Evolutionary conservation across 2,797 vertebrate species (phyloP), one percentile per base, ranked within the genome.

Genomic region (Coreius guichenoti): DNA sequence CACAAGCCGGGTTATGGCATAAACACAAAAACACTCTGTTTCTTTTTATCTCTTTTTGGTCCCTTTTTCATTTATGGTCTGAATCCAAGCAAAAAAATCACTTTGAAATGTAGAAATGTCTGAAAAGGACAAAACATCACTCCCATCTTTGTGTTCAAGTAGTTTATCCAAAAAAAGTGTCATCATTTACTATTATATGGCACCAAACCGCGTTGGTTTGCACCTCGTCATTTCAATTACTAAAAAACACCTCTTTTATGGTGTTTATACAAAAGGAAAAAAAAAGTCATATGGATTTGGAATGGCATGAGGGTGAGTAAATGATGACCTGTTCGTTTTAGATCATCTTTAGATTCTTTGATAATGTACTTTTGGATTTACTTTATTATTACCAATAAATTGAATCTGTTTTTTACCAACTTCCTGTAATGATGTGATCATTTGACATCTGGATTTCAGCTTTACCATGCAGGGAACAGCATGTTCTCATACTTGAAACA

Each of bases 11-110:
- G 75, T 72, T 84, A 69, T 89, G 29, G 85, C 36, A 88, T 89
- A 89, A 88, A 91, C 89, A 90, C 83, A 86, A 91, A 92, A 84
- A 79, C 85, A 88, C 89, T 89, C 31, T 21, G 1, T 65, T 19
- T 68, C 7, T 16, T 73, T 39, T 21, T 21, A 23, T 54, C 21
- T 33, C 4, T 9, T 9, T 67, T 19, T 8, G 2, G 45, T 21
- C 2, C 2, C 5, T 49, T 65, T 45, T 33, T 43, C 14, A 2
- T 67, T 67, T 14, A 74, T 26, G 31, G n/a, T 33, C 17, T 72
- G 69, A 82, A 47, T 47, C 8, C 17, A 70, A 54, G 17, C 47
- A 54, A 21, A 26, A 49, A 16, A 21, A 75, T 54, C 49, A 23
- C 6, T 56, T 23, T 76, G 12, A 76, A 56, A 47, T 49, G n/a